Evolutionary conservation across 2,797 vertebrate genomes (phyloP).

Genomic region (Lophotriccus pileatus): DNA sequence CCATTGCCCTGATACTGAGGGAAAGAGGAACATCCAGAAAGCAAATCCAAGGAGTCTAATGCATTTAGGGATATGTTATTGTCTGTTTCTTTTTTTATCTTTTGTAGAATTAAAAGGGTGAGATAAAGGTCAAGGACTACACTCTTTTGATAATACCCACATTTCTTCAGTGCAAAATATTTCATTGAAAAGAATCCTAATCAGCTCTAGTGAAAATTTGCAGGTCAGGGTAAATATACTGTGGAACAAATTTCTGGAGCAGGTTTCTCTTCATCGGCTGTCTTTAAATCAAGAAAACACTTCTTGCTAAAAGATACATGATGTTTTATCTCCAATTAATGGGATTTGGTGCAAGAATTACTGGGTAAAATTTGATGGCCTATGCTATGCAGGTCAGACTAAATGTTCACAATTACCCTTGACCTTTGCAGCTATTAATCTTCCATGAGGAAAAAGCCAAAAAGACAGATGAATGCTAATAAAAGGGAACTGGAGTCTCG

Average conservation of each 20-base stretch:
- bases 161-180: background rate
- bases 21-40: background rate
- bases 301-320: constrained; percentile 1
- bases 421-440: constrained; percentile 32
- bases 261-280: background rate
- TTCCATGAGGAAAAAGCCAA: constrained; percentile 6
- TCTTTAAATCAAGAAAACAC: constrained; percentile 5
- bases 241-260: background rate
- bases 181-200: background rate
- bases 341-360: background rate
- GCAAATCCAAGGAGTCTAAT: background rate
- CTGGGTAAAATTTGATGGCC: constrained; percentile 5
- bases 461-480: constrained; percentile 42
- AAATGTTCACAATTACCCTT: constrained; percentile 3
- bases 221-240: background rate
- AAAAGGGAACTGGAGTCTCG: constrained; percentile 18
- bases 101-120: background rate
- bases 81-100: background rate
- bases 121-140: background rate
- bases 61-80: background rate
- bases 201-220: background rate
- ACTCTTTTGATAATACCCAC: background rate
- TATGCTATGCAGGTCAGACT: constrained; percentile 2
- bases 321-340: background rate
- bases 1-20: background rate